Percentiles rank a stretch among this genome's conserved stretches.
Evolutionary conservation across 2,797 vertebrate species (phyloP).

Genomic region (Champsocephalus gunnari): DNA sequence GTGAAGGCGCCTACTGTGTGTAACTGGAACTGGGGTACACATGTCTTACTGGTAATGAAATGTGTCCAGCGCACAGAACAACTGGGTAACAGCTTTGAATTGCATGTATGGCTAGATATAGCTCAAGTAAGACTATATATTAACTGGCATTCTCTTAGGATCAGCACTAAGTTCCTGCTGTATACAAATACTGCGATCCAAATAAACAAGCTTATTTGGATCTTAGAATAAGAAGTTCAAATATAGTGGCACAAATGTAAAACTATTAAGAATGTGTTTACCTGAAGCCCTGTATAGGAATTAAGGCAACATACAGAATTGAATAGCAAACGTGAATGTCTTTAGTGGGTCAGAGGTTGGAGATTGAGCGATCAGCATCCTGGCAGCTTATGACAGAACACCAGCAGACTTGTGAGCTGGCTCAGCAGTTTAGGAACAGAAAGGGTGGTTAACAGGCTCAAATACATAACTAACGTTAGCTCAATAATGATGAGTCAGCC

Average conservation of each 20-base stretch:
- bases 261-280: not conserved
- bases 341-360: conserved; percentile 45
- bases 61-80: not conserved
- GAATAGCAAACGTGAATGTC: not conserved
- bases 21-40: not conserved
- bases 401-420: conserved; percentile 25
- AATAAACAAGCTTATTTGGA: not conserved
- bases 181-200: not conserved
- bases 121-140: not conserved
- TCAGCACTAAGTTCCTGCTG: not conserved
- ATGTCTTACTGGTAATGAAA: conserved; percentile 4
- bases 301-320: not conserved
- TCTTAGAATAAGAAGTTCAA: too few relatives aligned
- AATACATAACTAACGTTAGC: conserved; percentile 35
- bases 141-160: not conserved
- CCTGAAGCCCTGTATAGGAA: not conserved
- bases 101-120: not conserved
- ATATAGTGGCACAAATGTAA: not conserved
- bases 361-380: conserved; percentile 20
- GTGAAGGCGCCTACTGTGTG: not conserved
- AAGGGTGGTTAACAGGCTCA: conserved; percentile 29
- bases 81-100: not conserved
- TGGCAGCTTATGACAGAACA: conserved; percentile 1
- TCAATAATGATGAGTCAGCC: conserved; percentile 54
- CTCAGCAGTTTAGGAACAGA: conserved; percentile 33